phyloP scores from a whole-genome alignment of 1,140 invertebrate genomes.

The Drosophila ambigua region DNA sequence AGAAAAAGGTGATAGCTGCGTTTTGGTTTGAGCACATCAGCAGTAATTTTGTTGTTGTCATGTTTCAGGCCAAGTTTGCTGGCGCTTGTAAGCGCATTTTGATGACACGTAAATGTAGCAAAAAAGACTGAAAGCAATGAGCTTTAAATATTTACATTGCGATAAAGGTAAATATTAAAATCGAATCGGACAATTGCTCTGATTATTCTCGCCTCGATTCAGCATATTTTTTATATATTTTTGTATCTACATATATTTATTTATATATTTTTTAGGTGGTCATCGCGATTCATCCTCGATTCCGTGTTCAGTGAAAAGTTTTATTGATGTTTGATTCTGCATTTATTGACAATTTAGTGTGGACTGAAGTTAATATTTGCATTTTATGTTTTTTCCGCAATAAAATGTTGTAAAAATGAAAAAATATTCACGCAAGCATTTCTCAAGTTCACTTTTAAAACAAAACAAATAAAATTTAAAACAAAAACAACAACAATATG shows the following conservation, averaged over 20 bases:
- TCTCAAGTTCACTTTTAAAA: conserved; percentile 26
- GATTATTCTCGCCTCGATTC: conserved; percentile 15
- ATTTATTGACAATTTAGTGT: not conserved
- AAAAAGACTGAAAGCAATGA: conserved; percentile 2
- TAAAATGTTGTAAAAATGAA: conserved; percentile 12
- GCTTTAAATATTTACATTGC: conserved; percentile 48
- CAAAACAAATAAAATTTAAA: conserved; percentile 26
- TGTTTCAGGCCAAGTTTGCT: conserved; percentile 62
- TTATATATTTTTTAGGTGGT: not conserved
- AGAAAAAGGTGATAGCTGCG: conserved; percentile 21
- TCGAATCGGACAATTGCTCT: conserved; percentile 6
- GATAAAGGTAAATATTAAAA: conserved; percentile 21
- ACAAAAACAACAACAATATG: conserved; percentile 22
- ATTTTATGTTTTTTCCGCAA: not conserved
- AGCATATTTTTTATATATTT: conserved; percentile 39
- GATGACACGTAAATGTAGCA: conserved; percentile 20
- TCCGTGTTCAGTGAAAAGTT: not conserved
- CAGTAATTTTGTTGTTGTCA: conserved; percentile 40
- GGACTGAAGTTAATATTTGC: not conserved
- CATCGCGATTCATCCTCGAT: not conserved
- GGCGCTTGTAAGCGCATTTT: conserved; percentile 69
- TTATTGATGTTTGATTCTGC: conserved; percentile 11
- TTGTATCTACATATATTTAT: too few relatives aligned
- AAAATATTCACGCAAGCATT: not conserved
- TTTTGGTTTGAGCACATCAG: conserved; percentile 69